Base-by-base conservation (phyloP, 2,888 invertebrate genomes). In the Mactromeris polynyma region DNA sequence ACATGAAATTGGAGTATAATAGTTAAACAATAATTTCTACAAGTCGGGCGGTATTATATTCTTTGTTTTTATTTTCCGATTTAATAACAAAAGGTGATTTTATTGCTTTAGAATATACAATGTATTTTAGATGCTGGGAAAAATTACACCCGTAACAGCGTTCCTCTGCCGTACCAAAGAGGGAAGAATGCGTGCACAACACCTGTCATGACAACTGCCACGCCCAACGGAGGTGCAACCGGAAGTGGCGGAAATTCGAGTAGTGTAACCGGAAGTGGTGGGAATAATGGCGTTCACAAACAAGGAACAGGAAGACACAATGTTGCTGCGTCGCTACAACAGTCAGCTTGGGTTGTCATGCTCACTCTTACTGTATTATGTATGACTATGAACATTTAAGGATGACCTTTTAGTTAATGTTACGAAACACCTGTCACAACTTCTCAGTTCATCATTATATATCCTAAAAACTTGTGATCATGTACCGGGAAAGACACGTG, bases 81-180 rank as follows among this genome's bases (percentile, higher is more conserved):
- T n/a, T n/a, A n/a, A n/a, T n/a, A n/a, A n/a, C n/a, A n/a, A n/a
- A n/a, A n/a, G n/a, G n/a, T n/a, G n/a, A n/a, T n/a, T n/a, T n/a
- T n/a, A n/a, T n/a, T n/a, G n/a, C n/a, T n/a, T n/a, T n/a, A n/a
- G n/a, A n/a, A n/a, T n/a, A n/a, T n/a, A n/a, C 51, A 51, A 51
- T 64, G 26, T 64, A 64, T 26, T 81, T 26, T 21, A 81, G 81
- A 81, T 54, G 81, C 81, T 36, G 81, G 81, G 4, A 81, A 81
- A 36, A 81, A 81, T 36, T 81, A 81, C 58, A 58, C 81, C 1
- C 51, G 51, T 33, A 17, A 38, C 36, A 54, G 54, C 14, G 54
- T 36, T 33, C 81, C 81, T n/a, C 17, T 81, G 38, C 81, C 81
- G 9, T 81, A 54, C 33, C 51, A 54, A 38, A 51, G 81, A 54